Conservation (phyloP, 2,113 vertebrate genomes). For the Rutilus rutilus region DNA sequence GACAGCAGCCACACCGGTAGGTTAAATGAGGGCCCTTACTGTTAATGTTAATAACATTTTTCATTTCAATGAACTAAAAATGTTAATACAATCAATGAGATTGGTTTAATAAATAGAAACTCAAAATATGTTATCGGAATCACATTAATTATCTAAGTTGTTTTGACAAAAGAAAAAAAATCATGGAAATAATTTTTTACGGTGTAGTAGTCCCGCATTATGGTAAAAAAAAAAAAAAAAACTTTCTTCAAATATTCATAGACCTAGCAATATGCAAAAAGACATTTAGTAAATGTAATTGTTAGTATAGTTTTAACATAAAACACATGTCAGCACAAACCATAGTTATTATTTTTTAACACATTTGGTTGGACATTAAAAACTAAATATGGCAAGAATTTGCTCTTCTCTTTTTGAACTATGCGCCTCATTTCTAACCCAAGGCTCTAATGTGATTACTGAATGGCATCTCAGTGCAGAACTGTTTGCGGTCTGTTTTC, state of each 20-base stretch:
- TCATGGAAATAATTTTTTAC: too few species aligned
- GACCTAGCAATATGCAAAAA: not conserved
- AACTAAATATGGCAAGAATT: not conserved
- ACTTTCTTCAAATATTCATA: not conserved
- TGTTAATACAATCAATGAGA: too few species aligned
- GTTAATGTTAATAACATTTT: not conserved
- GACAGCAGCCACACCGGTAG: conserved; percentile 57
- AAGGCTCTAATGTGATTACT: not conserved
- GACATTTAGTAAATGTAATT: not conserved
- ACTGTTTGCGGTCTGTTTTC: not conserved
- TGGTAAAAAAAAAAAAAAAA: not conserved
- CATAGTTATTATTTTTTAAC: not conserved
- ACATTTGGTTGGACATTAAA: not conserved
- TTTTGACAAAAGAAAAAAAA: too few species aligned
- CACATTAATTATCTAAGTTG: too few species aligned
- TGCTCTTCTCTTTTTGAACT: not conserved
- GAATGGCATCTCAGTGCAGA: conserved; percentile 11
- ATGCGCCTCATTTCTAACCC: conserved; percentile 1
- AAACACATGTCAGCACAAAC: not conserved
- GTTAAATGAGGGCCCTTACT: not conserved
- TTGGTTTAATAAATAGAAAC: too few species aligned
- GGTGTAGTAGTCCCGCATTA: not conserved
- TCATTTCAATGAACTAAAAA: too few species aligned
- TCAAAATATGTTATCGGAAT: too few species aligned
- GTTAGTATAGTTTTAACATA: too few species aligned